Evolutionary conservation across 2,113 vertebrate genomes (phyloP).

Genomic region (Colistium nudipinnis): DNA sequence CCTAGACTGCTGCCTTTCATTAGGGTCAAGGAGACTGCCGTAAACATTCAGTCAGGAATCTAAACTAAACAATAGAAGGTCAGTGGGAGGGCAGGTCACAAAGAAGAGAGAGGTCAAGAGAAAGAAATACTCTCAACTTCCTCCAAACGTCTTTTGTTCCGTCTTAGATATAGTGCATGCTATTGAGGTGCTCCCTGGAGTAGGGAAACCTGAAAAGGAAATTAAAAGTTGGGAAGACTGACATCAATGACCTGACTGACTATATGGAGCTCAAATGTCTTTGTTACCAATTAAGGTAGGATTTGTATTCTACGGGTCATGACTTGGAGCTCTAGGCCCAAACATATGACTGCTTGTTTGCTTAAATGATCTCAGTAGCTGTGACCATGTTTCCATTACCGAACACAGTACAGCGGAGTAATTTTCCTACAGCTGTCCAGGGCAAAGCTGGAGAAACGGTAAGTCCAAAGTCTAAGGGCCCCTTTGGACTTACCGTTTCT

Average conservation of each 20-base stretch:
- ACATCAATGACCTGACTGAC: constrained; percentile 22
- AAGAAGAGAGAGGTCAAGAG: constrained; percentile 46
- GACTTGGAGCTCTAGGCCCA: constrained; percentile 12
- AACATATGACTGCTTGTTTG: constrained; percentile 42
- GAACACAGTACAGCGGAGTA: constrained; percentile 6
- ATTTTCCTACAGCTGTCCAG: constrained; percentile 27
- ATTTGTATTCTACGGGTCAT: constrained; percentile 15
- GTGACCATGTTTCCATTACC: constrained; percentile 42
- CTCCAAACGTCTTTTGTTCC: constrained; percentile 7
- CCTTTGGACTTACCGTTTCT: no score
- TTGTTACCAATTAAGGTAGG: neutral
- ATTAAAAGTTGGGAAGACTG: neutral
- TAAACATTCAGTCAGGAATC: constrained; percentile 59
- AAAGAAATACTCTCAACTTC: constrained; percentile 3
- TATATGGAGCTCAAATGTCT: constrained; percentile 19
- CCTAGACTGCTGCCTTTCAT: constrained; percentile 60
- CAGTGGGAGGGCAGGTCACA: constrained; percentile 43
- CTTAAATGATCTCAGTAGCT: constrained; percentile 38
- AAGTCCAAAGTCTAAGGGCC: constrained; percentile 26
- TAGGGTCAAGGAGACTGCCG: constrained; percentile 17
- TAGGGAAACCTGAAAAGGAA: neutral
- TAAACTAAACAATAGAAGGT: constrained; percentile 37
- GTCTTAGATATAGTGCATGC: neutral
- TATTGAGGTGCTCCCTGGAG: constrained; percentile 8
- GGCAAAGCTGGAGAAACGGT: constrained; percentile 16